Evolutionary conservation across 2,113 vertebrate species (phyloP), one percentile per base, ranked within the genome.

Genomic region (Takifugu flavidus): DNA sequence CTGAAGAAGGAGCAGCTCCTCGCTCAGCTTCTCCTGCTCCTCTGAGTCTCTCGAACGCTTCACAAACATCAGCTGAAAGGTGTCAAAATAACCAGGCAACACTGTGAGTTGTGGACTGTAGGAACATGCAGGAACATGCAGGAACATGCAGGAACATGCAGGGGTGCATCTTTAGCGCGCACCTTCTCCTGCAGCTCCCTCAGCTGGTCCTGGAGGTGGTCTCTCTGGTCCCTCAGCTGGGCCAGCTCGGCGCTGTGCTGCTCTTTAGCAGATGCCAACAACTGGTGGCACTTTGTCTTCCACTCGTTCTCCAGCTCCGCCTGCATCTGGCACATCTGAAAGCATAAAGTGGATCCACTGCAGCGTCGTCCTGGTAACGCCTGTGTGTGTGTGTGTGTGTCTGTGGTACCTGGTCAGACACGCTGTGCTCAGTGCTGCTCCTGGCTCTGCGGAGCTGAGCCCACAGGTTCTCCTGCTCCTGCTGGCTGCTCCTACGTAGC

Each of bases 231-330:
- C 0, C 86, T 78, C 4, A 92, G 84, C 25, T 95, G 93, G 34
- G 86, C 86, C 66, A 87, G 75, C 46, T 92, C 90, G 26, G 87
- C 88, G 0, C 20, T 8, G 3, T 98, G 94, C 47, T 92, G 90
- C 57, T 93, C 92, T 84, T 86, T 91, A 68, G 91, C 90, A 0
- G 82, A 79, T 26, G 88, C 83, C 85, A 95, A 56, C 1, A 82
- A 62, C 53, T 87, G 92, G 47, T 95, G 91, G 55, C 87, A 93
- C 42, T 69, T 94, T 42, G 77, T 72, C 82, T 90, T 91, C 93
- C 93, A 96, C 75, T 95, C 91, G 47, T 88, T 90, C 77, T 96
- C 92, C 49, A 97, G 85, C 70, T 96, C 96, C 3, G 82, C 79
- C 88, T 96, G 94, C 53, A 93, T 58, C 56, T 93, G 89, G 1